Evolutionary conservation across 2,888 invertebrate genomes (phyloP).

Genomic region (Herminia tarsipennalis): DNA sequence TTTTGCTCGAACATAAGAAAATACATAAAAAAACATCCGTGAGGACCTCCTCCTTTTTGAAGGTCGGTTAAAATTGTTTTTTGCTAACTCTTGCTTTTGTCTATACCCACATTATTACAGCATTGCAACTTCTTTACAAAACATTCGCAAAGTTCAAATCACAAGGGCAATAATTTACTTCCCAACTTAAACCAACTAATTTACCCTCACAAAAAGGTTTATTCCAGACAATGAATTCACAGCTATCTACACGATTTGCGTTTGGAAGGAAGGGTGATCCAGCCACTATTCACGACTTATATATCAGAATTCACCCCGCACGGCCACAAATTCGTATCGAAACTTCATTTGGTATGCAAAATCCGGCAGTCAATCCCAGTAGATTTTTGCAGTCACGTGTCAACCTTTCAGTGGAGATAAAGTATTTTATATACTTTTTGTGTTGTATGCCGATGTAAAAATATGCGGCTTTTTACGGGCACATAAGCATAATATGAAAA

Average conservation of each 20-base stretch:
- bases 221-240: slow-evolving; percentile 1
- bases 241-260: slow-evolving; percentile 2
- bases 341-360: slow-evolving; percentile 43
- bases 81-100: too few species aligned
- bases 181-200: neutral
- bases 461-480: too few species aligned
- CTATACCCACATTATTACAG: too few species aligned
- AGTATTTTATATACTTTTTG: neutral
- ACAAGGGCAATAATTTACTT: too few species aligned
- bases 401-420: neutral
- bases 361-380: slow-evolving; percentile 21
- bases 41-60: too few species aligned
- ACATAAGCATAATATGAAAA: too few species aligned
- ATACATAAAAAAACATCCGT: too few species aligned
- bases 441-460: too few species aligned
- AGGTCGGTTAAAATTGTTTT: too few species aligned
- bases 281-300: slow-evolving; percentile 8
- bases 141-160: too few species aligned
- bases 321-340: slow-evolving; percentile 37
- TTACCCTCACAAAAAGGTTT: slow-evolving; percentile 2
- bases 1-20: too few species aligned
- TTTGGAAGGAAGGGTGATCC: slow-evolving; percentile 26
- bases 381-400: neutral
- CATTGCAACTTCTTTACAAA: too few species aligned
- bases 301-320: slow-evolving; percentile 35